Percentiles rank a stretch among this genome's conserved stretches.
Evolutionary conservation across 37 sponge, comb jelly and placozoan species (phyloP).

Genomic region (Crambe crambe): DNA sequence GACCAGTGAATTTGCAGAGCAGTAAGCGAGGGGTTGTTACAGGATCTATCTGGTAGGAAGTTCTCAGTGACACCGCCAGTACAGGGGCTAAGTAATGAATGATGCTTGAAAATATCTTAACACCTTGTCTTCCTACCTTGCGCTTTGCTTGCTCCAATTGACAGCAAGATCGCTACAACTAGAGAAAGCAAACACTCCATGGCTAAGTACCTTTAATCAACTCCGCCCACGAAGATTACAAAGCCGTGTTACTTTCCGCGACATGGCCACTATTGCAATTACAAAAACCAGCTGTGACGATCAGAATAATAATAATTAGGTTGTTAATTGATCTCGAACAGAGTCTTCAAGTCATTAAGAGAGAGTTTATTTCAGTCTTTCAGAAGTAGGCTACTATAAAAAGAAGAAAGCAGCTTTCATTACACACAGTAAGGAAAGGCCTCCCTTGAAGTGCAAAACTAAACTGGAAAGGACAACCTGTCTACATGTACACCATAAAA

Average conservation of each 20-base stretch:
- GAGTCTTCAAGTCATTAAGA: conserved; percentile 45
- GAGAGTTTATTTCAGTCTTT: conserved; percentile 32
- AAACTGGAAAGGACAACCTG: conserved; percentile 4
- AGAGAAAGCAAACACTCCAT: too few relatives aligned
- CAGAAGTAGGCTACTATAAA: background rate
- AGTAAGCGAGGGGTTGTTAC: background rate
- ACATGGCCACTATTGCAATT: too few relatives aligned
- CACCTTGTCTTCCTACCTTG: too few relatives aligned
- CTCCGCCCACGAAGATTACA: too few relatives aligned
- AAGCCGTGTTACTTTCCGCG: too few relatives aligned
- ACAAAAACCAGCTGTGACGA: too few relatives aligned
- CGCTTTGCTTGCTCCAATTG: background rate
- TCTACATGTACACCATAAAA: too few relatives aligned
- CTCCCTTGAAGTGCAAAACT: background rate
- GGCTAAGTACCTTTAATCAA: too few relatives aligned
- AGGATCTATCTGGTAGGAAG: conserved; percentile 1
- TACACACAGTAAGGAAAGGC: background rate
- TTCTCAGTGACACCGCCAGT: background rate
- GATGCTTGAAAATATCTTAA: background rate
- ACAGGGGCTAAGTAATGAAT: background rate
- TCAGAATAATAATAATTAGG: too few relatives aligned
- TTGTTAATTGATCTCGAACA: conserved; percentile 29
- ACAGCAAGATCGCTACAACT: too few relatives aligned
- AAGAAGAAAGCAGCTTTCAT: background rate
- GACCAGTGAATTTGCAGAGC: conserved; percentile 4